Percentiles rank a stretch among this genome's conserved stretches.
Conservation (phyloP, 1,140 invertebrate genomes). For the Limonius californicus region DNA sequence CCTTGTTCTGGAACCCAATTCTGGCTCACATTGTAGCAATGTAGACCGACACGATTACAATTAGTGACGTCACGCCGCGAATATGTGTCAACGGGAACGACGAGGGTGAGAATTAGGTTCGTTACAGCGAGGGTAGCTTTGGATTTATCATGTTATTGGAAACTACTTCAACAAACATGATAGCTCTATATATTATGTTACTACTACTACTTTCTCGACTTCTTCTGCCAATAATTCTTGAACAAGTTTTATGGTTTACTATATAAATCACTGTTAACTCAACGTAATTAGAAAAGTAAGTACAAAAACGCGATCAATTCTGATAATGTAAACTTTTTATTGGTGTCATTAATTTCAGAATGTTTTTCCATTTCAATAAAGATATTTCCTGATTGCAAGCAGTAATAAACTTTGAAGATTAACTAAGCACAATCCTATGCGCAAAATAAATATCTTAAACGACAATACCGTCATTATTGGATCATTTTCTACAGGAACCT, state of each 20-base stretch:
- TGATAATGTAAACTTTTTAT: no score
- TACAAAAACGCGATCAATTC: no score
- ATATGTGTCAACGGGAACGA: slow-evolving; percentile 27
- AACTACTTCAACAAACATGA: slow-evolving; percentile 27
- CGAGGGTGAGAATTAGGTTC: slow-evolving; percentile 26
- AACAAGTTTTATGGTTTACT: not conserved
- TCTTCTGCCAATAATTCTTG: not conserved
- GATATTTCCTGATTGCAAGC: no score
- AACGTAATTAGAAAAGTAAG: no score
- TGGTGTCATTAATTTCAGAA: no score
- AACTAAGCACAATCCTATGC: no score
- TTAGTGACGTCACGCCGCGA: slow-evolving; percentile 26
- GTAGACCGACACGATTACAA: slow-evolving; percentile 23
- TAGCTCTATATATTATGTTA: slow-evolving; percentile 21
- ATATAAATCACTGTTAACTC: not conserved
- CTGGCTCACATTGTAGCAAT: not conserved
- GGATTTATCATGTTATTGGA: slow-evolving; percentile 28
- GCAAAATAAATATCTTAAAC: no score
- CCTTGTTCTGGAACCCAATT: not conserved
- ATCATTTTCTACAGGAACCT: no score
- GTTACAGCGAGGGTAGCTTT: slow-evolving; percentile 19
- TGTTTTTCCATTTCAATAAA: no score
- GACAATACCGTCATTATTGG: no score
- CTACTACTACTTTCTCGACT: slow-evolving; percentile 4
- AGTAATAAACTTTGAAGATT: no score